Percentiles rank a stretch among this genome's conserved stretches.
These are phyloP conservation scores for Nowickia ferox DNA, from an alignment of 2,888 invertebrate species.

Conservation along the genomic window DNA sequence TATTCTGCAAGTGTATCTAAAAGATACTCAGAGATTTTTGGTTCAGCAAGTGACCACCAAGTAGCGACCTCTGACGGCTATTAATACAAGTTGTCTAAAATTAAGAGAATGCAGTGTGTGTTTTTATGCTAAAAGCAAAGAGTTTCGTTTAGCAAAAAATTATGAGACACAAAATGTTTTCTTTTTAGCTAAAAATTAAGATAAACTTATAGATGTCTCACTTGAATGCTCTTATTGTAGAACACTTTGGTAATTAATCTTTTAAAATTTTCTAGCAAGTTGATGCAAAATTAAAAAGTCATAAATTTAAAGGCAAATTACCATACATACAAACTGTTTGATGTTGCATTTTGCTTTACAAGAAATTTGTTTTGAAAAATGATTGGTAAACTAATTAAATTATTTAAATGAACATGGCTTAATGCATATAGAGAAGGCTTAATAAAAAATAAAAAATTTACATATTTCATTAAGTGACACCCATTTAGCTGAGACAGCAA, in stretches of 20 bases:
- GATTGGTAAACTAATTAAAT: too few relatives aligned
- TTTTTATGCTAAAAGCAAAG: constrained; percentile 20
- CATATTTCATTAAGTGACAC: not conserved
- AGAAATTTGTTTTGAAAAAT: too few relatives aligned
- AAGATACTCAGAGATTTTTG: constrained; percentile 20
- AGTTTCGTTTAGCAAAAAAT: constrained; percentile 6
- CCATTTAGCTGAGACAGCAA: constrained; percentile 52
- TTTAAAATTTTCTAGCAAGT: too few relatives aligned
- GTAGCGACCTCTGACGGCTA: constrained; percentile 27
- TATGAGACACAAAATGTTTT: not conserved
- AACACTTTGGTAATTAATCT: too few relatives aligned
- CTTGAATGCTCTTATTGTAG: too few relatives aligned
- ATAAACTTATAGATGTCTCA: not conserved
- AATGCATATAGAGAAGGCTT: not conserved
- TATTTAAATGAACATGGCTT: too few relatives aligned
- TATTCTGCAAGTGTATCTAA: constrained; percentile 18
- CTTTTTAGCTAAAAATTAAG: not conserved
- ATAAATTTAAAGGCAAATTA: too few relatives aligned
- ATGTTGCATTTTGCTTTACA: too few relatives aligned
- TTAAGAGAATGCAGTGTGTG: constrained; percentile 40
- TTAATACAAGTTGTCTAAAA: not conserved
- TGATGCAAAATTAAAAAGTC: too few relatives aligned
- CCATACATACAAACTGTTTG: too few relatives aligned
- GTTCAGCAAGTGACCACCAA: not conserved
- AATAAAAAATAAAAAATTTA: not conserved